Conservation (phyloP, 2,113 vertebrate genomes). For the Acanthisitta chloris region DNA sequence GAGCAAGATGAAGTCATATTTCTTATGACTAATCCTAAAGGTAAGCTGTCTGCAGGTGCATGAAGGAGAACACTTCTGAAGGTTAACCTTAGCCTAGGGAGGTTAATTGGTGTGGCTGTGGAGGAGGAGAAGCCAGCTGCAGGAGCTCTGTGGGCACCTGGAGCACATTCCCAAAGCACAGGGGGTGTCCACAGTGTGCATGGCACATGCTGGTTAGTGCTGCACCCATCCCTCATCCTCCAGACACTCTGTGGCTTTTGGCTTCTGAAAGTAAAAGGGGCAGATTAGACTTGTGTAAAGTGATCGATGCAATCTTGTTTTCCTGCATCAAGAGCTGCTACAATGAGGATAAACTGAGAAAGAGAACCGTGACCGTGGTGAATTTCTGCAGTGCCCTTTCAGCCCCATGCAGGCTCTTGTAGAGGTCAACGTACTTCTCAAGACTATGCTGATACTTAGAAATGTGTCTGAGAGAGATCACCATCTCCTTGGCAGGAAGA, state of each 20-base stretch:
- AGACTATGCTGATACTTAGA: background rate
- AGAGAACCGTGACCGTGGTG: accelerated
- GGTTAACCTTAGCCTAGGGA: background rate
- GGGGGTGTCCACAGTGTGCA: background rate
- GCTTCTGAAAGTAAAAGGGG: background rate
- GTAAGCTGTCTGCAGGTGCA: background rate
- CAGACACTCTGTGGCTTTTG: background rate
- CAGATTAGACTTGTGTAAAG: background rate
- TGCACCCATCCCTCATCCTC: background rate
- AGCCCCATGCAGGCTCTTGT: background rate
- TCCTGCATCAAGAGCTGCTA: background rate
- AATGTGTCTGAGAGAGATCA: accelerated
- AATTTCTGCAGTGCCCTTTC: background rate
- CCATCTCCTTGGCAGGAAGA: background rate
- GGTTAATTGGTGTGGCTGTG: background rate
- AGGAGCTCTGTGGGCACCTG: background rate
- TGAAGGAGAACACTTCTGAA: background rate
- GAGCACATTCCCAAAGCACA: accelerated
- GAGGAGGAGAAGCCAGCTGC: background rate
- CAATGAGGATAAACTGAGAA: background rate
- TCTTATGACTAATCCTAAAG: conserved; percentile 8
- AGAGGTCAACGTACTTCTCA: accelerated
- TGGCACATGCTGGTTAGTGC: background rate
- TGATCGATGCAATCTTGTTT: accelerated
- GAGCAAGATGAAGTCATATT: conserved; percentile 15